Conservation (phyloP, 2,888 invertebrate species). For the Argyresthia goedartella region DNA sequence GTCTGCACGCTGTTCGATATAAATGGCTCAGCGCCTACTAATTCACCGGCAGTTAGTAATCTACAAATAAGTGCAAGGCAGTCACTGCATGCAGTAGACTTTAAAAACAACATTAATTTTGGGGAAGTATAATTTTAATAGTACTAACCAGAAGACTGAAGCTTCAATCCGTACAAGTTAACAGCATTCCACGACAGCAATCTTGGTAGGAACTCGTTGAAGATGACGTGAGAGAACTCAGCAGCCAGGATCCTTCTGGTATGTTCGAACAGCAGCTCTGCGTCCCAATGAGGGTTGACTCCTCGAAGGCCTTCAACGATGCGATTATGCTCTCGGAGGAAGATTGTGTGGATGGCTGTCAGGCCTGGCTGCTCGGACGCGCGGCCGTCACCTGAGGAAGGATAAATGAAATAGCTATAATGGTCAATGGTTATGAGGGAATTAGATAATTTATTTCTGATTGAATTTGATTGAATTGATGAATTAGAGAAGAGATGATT, state of each 20-base stretch:
- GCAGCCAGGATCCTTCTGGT: constrained; percentile 83
- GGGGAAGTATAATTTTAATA: background rate
- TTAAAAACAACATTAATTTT: background rate
- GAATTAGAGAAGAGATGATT: background rate
- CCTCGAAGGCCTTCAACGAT: constrained; percentile 82
- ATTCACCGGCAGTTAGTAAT: too few relatives aligned
- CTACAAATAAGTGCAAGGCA: background rate
- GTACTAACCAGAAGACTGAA: constrained; percentile 75
- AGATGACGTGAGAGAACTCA: constrained; percentile 84
- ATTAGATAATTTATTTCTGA: too few relatives aligned
- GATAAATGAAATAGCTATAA: too few relatives aligned
- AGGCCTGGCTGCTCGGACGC: constrained; percentile 94
- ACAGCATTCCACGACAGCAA: constrained; percentile 92
- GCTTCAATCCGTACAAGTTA: constrained; percentile 87
- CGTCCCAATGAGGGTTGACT: constrained; percentile 92
- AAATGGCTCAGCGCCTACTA: too few relatives aligned
- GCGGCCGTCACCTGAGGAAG: constrained; percentile 79
- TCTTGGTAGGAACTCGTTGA: constrained; percentile 91
- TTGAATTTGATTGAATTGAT: too few relatives aligned
- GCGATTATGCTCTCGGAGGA: constrained; percentile 91
- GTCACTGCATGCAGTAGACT: background rate
- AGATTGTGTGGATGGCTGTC: constrained; percentile 89
- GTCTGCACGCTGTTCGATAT: too few relatives aligned
- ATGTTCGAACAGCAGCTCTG: constrained; percentile 87
- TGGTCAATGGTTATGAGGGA: too few relatives aligned